Conservation (phyloP, 1,140 invertebrate species). For the Lasioglossum albipes region DNA sequence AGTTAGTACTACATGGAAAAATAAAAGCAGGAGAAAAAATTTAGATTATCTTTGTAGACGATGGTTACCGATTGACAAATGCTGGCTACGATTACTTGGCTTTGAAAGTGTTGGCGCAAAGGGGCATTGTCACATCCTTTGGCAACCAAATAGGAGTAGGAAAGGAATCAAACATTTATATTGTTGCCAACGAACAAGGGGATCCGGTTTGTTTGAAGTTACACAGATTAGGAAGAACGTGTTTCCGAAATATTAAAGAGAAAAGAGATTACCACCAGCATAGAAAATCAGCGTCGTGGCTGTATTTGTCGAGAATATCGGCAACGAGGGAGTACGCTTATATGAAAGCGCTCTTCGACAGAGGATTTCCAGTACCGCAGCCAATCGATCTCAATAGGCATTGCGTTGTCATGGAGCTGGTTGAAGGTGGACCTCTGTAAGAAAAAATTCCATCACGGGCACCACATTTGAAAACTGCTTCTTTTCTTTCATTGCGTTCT, state of each 20-base stretch:
- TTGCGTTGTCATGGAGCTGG: conserved; percentile 97
- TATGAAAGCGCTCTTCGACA: conserved; percentile 95
- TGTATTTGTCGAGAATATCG: conserved; percentile 98
- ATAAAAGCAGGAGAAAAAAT: too few species aligned
- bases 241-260: conserved; percentile 97
- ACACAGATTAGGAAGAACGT: conserved; percentile 96
- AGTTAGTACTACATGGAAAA: too few species aligned
- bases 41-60: conserved; percentile 83
- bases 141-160: conserved; percentile 99
- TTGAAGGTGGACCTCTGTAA: conserved; percentile 88
- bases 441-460: conserved; percentile 17
- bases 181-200: conserved; percentile 89
- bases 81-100: conserved; percentile 98
- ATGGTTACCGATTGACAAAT: conserved; percentile 98
- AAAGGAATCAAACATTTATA: conserved; percentile 98
- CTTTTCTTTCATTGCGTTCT: not conserved
- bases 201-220: conserved; percentile 92
- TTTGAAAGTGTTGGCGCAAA: conserved; percentile 90
- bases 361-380: conserved; percentile 96
- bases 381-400: conserved; percentile 98
- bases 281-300: conserved; percentile 94
- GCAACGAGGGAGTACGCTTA: conserved; percentile 99
- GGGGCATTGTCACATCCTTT: conserved; percentile 91
- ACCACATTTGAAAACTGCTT: not conserved
- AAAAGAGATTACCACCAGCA: conserved; percentile 98